Conservation (phyloP, 2,113 vertebrate species). For the Eudorcas thomsonii region DNA sequence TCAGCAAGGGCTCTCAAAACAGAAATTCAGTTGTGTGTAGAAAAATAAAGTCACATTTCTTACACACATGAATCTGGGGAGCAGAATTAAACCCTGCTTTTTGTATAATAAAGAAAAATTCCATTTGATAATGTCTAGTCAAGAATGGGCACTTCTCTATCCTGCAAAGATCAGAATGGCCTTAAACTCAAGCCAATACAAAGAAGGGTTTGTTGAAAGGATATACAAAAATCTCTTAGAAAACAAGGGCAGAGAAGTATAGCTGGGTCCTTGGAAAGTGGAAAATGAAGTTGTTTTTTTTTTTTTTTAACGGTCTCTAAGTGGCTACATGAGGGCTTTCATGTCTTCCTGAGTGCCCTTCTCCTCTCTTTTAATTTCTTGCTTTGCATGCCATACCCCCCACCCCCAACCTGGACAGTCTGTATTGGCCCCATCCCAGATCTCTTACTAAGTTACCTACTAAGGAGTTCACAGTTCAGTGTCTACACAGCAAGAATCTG, state of each 20-base stretch:
- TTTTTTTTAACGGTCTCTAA: not conserved
- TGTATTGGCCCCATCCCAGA: not conserved
- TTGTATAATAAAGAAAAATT: not conserved
- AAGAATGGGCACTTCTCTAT: not conserved
- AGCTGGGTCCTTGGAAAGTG: not conserved
- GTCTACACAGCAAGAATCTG: not conserved
- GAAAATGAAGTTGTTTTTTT: not conserved
- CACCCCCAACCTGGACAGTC: no score
- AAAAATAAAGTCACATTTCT: not conserved
- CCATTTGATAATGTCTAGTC: not conserved
- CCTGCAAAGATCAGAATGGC: not conserved
- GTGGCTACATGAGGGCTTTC: not conserved
- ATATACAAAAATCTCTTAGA: not conserved
- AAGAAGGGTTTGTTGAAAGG: slow-evolving; percentile 17
- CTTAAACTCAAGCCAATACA: not conserved
- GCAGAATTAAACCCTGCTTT: not conserved
- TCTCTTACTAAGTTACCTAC: not conserved
- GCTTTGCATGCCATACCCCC: not conserved
- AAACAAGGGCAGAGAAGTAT: not conserved
- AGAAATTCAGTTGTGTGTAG: not conserved
- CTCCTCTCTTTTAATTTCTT: not conserved
- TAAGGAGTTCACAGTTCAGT: not conserved
- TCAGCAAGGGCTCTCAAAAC: not conserved
- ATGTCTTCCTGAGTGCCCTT: not conserved
- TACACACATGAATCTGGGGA: not conserved